Evolutionary conservation across 2,113 vertebrate species (phyloP), one percentile per base, ranked within the genome.

Genomic region (Carollia perspicillata): DNA sequence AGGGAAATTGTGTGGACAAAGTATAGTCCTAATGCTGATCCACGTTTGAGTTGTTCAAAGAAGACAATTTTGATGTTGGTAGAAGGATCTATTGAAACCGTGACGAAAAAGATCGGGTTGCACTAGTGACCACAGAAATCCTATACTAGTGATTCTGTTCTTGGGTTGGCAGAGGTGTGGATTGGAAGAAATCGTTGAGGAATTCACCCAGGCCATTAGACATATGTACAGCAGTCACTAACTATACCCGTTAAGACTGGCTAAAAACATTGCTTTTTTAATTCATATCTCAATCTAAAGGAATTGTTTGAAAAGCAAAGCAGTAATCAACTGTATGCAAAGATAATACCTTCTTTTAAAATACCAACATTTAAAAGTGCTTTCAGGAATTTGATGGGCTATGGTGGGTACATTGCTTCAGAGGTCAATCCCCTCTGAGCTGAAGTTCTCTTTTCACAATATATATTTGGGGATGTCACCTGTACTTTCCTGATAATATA

Each of bases 301-400:
- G 6, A 69, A 47, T 71, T 75, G 12, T 80, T 72, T 69, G n/a
- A 72, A 18, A 18, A 78, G 66, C n/a, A 40, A 5, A 10, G 47
- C 60, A 60, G 7, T 12, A 12, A 86, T 72, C 18, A 81, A 30
- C 26, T 83, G 18, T 11, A 74, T 93, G 47, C 49, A 87, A 89
- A 81, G n/a, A 69, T 42, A 53, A 16, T 60, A 74, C 68, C 18
- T 84, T 94, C 14, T 84, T 89, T 91, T 40, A 84, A 94, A 90
- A 93, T 42, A 7, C 8, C 26, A 77, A 77, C 30, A 65, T 44
- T 84, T 77, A 12, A 44, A 78, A 89, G 88, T 60, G 51, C 35
- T 78, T 44, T 6, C 33, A 86, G 65, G 44, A 69, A 93, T 87
- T 84, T 42, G 33, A 90, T 26, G 12, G 47, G 6, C 23, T 60